Evolutionary conservation across 2,888 invertebrate species (phyloP).

Genomic region (Nephrotoma flavescens): DNA sequence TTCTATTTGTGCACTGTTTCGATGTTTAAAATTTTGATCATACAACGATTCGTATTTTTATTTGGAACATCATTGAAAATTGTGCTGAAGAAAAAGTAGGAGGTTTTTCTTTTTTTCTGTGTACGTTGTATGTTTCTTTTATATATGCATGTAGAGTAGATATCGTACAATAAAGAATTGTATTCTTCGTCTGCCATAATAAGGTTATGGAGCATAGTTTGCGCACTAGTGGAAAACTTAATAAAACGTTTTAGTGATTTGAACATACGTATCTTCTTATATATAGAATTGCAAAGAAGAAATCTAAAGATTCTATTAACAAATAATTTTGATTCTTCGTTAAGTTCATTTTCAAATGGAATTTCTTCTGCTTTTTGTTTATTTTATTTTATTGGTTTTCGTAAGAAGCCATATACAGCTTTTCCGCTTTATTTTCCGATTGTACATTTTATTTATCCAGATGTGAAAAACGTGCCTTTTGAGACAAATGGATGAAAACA

Average conservation of each 20-base stretch:
- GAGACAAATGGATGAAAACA: no score
- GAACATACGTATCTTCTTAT: neutral
- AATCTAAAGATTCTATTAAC: neutral
- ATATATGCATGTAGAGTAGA: no score
- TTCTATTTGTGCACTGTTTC: neutral
- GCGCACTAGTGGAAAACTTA: neutral
- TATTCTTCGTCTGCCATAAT: neutral
- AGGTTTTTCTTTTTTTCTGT: neutral
- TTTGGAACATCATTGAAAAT: neutral
- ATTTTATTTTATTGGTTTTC: neutral
- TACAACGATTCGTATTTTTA: neutral
- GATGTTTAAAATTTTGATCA: neutral
- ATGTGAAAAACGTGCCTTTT: no score
- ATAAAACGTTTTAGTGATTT: neutral
- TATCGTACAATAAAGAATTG: neutral
- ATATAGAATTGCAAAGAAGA: neutral
- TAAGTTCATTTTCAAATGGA: neutral
- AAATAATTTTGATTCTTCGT: neutral
- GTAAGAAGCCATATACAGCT: neutral
- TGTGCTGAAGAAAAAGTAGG: neutral
- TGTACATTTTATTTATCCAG: no score
- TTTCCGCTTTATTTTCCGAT: no score
- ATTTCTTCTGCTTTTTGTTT: neutral
- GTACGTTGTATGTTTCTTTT: neutral
- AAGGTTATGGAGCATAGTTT: neutral